Evolutionary conservation across 2,113 vertebrate genomes (phyloP).

Genomic region (Vidua macroura): DNA sequence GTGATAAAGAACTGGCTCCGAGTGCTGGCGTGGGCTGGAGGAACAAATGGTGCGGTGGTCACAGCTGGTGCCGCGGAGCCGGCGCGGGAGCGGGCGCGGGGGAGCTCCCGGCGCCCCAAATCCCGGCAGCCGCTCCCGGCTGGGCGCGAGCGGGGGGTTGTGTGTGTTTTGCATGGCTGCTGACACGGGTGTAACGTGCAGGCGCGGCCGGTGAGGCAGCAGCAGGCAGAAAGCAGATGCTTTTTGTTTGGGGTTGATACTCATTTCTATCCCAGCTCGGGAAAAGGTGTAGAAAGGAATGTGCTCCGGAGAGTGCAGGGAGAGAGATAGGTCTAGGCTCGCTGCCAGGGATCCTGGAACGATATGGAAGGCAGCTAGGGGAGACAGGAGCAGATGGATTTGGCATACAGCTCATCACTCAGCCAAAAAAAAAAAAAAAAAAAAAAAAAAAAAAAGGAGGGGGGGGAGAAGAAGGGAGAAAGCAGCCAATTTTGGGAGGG

Average conservation of each 20-base stretch:
- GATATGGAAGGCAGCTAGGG: constrained; percentile 66
- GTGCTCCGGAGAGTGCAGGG: constrained; percentile 52
- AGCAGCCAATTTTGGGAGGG: constrained; percentile 48
- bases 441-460: neutral
- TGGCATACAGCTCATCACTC: constrained; percentile 66
- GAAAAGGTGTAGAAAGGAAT: constrained; percentile 64
- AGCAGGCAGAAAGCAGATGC: constrained; percentile 50
- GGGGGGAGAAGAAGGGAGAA: neutral
- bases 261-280: constrained; percentile 39
- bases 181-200: constrained; percentile 34
- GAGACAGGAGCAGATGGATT: constrained; percentile 71
- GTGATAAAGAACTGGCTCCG: constrained; percentile 47
- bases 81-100: constrained; percentile 35
- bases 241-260: constrained; percentile 56
- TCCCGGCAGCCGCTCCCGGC: neutral
- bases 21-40: constrained; percentile 30
- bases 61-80: constrained; percentile 43
- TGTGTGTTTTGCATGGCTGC: constrained; percentile 48
- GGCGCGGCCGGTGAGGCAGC: constrained; percentile 36
- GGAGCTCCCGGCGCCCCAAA: constrained; percentile 7
- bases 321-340: constrained; percentile 61
- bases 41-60: constrained; percentile 44
- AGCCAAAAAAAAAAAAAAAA: constrained; percentile 51
- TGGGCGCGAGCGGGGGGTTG: neutral
- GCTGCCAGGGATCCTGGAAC: constrained; percentile 62